Base-by-base conservation (phyloP, 2,888 invertebrate species). In the Sabatieria punctata region DNA sequence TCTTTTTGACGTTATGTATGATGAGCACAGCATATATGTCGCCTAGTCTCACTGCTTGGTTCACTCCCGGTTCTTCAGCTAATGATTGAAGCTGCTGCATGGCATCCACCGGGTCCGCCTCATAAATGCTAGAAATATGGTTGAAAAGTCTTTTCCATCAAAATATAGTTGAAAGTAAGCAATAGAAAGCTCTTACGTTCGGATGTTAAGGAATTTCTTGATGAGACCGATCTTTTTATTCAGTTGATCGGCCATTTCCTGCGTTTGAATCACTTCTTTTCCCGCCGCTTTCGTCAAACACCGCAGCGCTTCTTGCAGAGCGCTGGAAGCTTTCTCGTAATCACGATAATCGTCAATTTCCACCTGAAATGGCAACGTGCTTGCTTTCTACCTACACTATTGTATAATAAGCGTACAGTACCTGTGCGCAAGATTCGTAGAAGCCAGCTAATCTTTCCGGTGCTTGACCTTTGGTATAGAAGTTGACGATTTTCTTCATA, bases 391-490 rank as follows among this genome's bases (percentile, higher is more conserved):
- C n/a, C n/a, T n/a, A n/a, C n/a, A n/a, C n/a, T n/a, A n/a, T n/a
- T n/a, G n/a, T n/a, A n/a, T n/a, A n/a, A n/a, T n/a, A n/a, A n/a
- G n/a, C n/a, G n/a, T n/a, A n/a, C n/a, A 15, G 43, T 68, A 78
- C 70, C 75, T 79, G 76, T 1, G 91, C 91, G 68, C 91, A 91
- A 36, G 91, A 84, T 3, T 88, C 86, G 67, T 93, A 91, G 68
- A 95, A 97, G 46, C 82, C 84, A 0, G 91, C 86, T 44, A 97
- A 69, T 42, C 86, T 78, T 63, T 85, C 84, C 59, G 79, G 77
- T 0, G 93, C 86, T 64, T 84, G 82, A 0, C 85, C 91, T 65
- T 89, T 84, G 0, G 85, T 84, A 67, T 97, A 97, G 68, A 95
- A 93, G 30, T 79, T 80, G 22, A 91, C 80, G 46, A 97, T 89